Percentiles rank a stretch among this genome's conserved stretches.
phyloP scores from a whole-genome alignment of 1,140 invertebrate genomes.

The Cardiocondyla obscurior region DNA sequence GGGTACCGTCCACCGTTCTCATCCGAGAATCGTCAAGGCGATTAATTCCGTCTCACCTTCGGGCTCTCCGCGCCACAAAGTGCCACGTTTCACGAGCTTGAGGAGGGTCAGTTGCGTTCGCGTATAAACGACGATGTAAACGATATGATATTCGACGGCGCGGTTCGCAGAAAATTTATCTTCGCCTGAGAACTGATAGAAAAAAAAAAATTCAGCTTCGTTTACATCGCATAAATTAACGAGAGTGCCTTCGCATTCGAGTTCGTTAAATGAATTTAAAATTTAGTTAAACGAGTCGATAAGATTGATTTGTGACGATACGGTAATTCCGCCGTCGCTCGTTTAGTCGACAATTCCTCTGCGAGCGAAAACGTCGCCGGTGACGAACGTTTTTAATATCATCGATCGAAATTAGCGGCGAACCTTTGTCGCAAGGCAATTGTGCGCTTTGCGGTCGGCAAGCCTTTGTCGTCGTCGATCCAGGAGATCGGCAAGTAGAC shows the following conservation, averaged over 20 bases:
- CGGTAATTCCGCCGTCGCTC: background rate
- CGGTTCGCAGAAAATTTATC: background rate
- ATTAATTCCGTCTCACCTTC: constrained; percentile 22
- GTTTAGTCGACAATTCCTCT: background rate
- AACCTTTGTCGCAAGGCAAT: constrained; percentile 57
- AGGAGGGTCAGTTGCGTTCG: constrained; percentile 41
- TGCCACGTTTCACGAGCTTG: constrained; percentile 7
- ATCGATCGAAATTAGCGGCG: constrained; percentile 50
- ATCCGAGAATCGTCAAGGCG: background rate
- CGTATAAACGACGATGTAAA: background rate
- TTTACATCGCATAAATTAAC: too few relatives aligned
- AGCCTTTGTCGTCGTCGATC: constrained; percentile 61
- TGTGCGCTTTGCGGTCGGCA: constrained; percentile 51
- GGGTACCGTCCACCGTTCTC: constrained; percentile 6
- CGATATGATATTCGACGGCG: background rate
- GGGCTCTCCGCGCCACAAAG: background rate
- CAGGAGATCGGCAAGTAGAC: constrained; percentile 37
- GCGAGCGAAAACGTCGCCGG: background rate
- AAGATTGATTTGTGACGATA: background rate
- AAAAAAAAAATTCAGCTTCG: too few relatives aligned
- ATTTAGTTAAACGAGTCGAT: background rate
- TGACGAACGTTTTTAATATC: background rate
- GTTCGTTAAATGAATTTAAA: too few relatives aligned
- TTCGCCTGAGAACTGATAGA: background rate
- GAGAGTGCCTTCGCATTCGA: background rate